phyloP scores from a whole-genome alignment of 2,888 invertebrate genomes.

The Arrhopalites spinosus region DNA sequence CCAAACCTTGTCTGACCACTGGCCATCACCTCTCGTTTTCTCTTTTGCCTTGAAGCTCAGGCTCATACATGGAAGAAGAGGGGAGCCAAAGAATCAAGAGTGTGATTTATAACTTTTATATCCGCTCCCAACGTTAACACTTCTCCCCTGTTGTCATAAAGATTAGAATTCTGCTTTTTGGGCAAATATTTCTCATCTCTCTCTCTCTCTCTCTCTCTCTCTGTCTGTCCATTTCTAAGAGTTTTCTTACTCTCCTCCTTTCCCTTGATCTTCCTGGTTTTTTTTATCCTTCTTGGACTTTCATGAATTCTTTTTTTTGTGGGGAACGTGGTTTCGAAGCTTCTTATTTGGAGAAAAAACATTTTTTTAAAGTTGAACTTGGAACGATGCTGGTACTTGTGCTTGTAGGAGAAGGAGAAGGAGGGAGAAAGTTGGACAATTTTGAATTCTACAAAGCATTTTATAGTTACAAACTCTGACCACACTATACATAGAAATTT shows the following conservation, averaged over 20 bases:
- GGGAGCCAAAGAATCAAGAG: not conserved
- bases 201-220: slow-evolving; percentile 4
- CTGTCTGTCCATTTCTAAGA: not conserved
- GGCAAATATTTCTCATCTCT: slow-evolving; percentile 33
- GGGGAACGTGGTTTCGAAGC: no score
- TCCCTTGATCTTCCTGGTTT: not conserved
- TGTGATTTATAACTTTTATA: no score
- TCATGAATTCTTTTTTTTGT: not conserved
- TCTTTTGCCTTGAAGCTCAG: not conserved
- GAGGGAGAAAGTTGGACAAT: not conserved
- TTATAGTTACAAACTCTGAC: no score
- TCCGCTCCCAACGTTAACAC: not conserved
- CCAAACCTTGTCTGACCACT: slow-evolving; percentile 27
- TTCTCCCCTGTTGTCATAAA: not conserved
- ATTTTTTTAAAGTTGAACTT: no score
- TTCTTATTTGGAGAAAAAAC: no score
- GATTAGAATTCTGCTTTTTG: slow-evolving; percentile 43
- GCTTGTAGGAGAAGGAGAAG: not conserved
- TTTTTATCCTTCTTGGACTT: not conserved
- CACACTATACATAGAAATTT: no score
- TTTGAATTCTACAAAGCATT: not conserved
- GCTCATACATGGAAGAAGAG: not conserved
- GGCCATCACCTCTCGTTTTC: not conserved
- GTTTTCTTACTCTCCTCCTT: not conserved
- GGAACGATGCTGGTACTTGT: no score